Conservation (phyloP, 2,888 invertebrate genomes). For the Cacoxenus indagator region DNA sequence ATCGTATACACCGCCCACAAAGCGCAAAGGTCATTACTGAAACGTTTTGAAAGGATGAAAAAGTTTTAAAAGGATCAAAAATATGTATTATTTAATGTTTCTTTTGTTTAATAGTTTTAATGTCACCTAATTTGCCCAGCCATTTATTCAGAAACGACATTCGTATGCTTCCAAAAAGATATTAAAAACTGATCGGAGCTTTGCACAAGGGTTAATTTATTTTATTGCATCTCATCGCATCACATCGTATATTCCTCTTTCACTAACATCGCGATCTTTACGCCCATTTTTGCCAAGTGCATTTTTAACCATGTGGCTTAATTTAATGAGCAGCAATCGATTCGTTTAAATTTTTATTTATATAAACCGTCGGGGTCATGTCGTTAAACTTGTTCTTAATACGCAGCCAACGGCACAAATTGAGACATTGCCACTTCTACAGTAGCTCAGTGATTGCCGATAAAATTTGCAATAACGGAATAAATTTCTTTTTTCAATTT, state of each 20-base stretch:
- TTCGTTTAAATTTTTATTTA: not conserved
- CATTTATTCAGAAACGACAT: not conserved
- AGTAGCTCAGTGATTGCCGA: not conserved
- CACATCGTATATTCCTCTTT: not conserved
- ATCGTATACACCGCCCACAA: slow-evolving; percentile 36
- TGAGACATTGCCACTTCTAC: not conserved
- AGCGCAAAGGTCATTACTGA: slow-evolving; percentile 49
- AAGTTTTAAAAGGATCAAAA: no score
- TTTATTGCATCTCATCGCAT: not conserved
- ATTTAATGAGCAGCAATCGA: not conserved
- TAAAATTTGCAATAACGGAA: not conserved
- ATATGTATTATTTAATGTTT: no score
- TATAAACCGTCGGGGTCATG: not conserved
- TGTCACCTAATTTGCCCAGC: not conserved
- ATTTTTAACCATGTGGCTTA: no score
- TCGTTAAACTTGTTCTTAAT: not conserved
- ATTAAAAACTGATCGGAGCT: not conserved
- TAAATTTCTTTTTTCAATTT: no score
- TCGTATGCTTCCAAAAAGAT: not conserved
- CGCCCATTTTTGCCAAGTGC: not conserved
- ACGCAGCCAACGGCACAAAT: not conserved
- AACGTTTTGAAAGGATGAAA: no score
- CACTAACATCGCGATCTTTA: not conserved
- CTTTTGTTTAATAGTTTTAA: no score
- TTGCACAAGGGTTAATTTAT: not conserved